Evolutionary conservation across 2,888 invertebrate genomes (phyloP).

Genomic region (Liopterus haemorrhoidalis): DNA sequence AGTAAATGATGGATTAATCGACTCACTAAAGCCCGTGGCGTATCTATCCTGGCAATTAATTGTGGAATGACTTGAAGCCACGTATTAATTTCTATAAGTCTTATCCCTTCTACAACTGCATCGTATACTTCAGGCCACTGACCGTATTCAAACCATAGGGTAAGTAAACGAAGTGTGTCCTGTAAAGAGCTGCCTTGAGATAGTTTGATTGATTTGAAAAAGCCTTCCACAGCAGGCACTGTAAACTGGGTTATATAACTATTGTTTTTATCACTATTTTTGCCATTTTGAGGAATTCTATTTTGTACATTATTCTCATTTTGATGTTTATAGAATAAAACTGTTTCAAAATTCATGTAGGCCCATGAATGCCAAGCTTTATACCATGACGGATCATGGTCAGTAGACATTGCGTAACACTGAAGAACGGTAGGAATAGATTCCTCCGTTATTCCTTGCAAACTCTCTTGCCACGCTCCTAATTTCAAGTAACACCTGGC

Average conservation of each 20-base stretch:
- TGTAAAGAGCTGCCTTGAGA: conserved; percentile 91
- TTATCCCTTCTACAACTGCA: conserved; percentile 85
- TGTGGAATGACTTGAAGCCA: conserved; percentile 99
- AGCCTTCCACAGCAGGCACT: conserved; percentile 91
- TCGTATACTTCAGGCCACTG: conserved; percentile 91
- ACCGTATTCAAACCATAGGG: conserved; percentile 97
- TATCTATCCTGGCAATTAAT: conserved; percentile 95
- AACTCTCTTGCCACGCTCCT: conserved; percentile 89
- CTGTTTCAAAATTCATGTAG: conserved; percentile 95
- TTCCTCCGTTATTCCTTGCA: conserved; percentile 72
- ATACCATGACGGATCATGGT: conserved; percentile 83
- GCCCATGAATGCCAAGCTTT: conserved; percentile 99
- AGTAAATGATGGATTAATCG: conserved; percentile 87
- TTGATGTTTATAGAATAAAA: conserved; percentile 57
- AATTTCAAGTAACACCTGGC: conserved; percentile 87
- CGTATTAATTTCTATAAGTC: conserved; percentile 91
- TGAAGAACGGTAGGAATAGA: conserved; percentile 70
- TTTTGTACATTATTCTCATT: conserved; percentile 39
- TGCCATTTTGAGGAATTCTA: conserved; percentile 30
- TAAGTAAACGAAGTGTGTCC: conserved; percentile 90
- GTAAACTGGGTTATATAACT: conserved; percentile 63
- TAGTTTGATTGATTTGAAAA: conserved; percentile 89
- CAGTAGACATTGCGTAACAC: conserved; percentile 78
- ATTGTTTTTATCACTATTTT: conserved; percentile 30
- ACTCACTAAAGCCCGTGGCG: conserved; percentile 80